Conservation (phyloP, 2,113 vertebrate genomes). For the Labeo rohita region DNA sequence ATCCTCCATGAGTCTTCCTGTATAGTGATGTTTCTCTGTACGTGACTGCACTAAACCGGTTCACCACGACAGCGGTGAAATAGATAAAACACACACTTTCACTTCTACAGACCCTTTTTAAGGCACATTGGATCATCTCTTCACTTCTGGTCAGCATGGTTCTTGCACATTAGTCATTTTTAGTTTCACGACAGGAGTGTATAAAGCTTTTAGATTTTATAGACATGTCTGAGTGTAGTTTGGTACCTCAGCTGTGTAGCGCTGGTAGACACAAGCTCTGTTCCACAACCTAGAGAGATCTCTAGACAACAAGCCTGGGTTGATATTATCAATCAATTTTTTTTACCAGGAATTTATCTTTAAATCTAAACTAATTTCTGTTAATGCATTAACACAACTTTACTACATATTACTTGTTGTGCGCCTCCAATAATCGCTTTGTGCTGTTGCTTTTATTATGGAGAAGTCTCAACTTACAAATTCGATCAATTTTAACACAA, state of each 20-base stretch:
- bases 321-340: not conserved
- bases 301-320: not conserved
- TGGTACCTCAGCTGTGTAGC: not conserved
- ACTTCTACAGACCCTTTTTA: constrained; percentile 63
- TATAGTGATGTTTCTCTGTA: not conserved
- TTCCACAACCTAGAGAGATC: not conserved
- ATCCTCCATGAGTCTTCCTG: constrained; percentile 12
- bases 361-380: not conserved
- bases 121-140: constrained; percentile 4
- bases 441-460: no score
- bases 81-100: constrained; percentile 15
- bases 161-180: constrained; percentile 2
- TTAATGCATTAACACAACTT: not conserved
- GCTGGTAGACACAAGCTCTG: not conserved
- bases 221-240: not conserved
- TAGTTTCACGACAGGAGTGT: not conserved
- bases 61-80: not conserved
- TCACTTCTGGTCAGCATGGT: constrained; percentile 5
- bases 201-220: not conserved
- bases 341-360: no score
- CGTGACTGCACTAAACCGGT: not conserved
- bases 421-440: not conserved
- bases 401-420: not conserved
- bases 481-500: no score
- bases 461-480: no score